A percentile compares a stretch with the other conserved stretches of the same genome.
Evolutionary conservation across 2,888 invertebrate species (phyloP).

Genomic region (Cephalotes varians): DNA sequence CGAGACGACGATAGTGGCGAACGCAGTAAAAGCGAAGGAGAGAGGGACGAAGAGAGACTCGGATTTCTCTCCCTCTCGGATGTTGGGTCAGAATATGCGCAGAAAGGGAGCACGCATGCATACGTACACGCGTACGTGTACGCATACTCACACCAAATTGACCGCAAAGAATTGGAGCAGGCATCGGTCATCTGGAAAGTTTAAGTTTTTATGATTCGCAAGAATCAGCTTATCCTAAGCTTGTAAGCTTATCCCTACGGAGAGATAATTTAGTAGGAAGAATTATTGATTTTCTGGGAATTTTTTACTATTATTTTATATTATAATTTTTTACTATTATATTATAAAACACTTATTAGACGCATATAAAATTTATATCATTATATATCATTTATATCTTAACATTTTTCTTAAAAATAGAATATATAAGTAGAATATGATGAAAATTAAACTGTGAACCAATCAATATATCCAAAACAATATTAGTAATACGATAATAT

Average conservation of each 20-base stretch:
- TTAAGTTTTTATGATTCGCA: not conserved
- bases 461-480: slow-evolving; percentile 6
- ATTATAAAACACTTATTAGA: not conserved
- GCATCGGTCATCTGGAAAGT: slow-evolving; percentile 52
- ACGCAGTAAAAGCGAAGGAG: slow-evolving; percentile 4
- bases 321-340: not conserved
- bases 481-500: not conserved
- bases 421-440: not conserved
- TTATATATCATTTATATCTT: too few species aligned
- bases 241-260: too few species aligned
- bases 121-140: slow-evolving; percentile 36
- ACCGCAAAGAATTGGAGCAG: slow-evolving; percentile 50
- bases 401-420: not conserved
- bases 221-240: not conserved
- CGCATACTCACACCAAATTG: slow-evolving; percentile 5
- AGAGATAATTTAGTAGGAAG: not conserved
- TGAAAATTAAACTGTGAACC: not conserved
- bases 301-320: slow-evolving; percentile 1
- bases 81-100: slow-evolving; percentile 42
- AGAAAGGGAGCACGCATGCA: slow-evolving; percentile 55
- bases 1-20: slow-evolving; percentile 41
- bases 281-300: not conserved
- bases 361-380: not conserved
- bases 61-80: slow-evolving; percentile 36
- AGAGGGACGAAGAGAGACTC: not conserved